Evolutionary conservation across 1,140 invertebrate species (phyloP).

Genomic region (Aphaenogaster rudis): DNA sequence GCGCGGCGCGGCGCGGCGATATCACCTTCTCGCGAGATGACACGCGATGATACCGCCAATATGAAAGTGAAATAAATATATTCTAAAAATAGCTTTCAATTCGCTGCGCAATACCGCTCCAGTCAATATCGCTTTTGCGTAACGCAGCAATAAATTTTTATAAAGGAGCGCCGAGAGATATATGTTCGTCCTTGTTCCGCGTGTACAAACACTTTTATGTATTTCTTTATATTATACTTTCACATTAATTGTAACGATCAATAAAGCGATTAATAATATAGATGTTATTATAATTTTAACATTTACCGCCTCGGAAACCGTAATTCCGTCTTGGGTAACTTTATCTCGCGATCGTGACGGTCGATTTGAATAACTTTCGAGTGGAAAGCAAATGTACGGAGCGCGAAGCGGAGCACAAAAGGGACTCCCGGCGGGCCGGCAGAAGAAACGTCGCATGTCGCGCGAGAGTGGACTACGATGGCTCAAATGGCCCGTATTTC

Average conservation of each 20-base stretch:
- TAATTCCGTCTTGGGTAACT: neutral
- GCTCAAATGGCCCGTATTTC: constrained; percentile 82
- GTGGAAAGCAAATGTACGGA: constrained; percentile 34
- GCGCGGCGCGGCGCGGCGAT: neutral
- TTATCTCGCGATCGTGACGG: neutral
- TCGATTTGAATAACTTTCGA: constrained; percentile 27
- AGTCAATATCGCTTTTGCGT: neutral
- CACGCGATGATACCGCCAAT: constrained; percentile 29
- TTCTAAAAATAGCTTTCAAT: constrained; percentile 34
- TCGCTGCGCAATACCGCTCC: neutral
- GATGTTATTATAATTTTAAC: neutral
- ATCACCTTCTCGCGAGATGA: constrained; percentile 48
- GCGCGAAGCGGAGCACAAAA: constrained; percentile 50
- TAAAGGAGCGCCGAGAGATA: neutral
- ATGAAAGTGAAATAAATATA: constrained; percentile 53
- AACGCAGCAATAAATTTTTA: neutral
- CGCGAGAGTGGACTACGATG: constrained; percentile 69
- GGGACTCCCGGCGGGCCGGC: constrained; percentile 10
- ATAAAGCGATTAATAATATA: neutral
- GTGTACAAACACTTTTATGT: neutral
- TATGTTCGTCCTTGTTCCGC: neutral
- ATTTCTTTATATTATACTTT: neutral
- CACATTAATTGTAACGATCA: neutral
- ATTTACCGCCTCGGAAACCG: neutral
- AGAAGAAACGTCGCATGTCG: constrained; percentile 63